These are phyloP conservation scores for Zaprionus obscuricornis DNA, from an alignment of 2,888 invertebrate species.

Conservation along the genomic window DNA sequence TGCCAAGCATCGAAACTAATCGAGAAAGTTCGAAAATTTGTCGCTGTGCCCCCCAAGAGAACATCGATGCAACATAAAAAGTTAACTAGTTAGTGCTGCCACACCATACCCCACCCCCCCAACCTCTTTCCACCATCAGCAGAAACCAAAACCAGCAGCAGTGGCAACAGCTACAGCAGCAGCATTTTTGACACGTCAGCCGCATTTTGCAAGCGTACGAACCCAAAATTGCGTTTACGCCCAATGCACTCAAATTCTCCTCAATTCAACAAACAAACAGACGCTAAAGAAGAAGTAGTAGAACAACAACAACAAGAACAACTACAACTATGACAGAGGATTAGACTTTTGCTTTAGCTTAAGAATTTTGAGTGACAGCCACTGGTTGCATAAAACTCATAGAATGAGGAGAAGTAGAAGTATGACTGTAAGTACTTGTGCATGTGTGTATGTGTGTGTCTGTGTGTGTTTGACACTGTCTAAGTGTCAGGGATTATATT, in stretches of 20 bases:
- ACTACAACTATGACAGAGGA: constrained; percentile 14
- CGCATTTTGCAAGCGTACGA: constrained; percentile 21
- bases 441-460: neutral
- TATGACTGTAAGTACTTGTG: too few species aligned
- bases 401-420: too few species aligned
- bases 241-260: constrained; percentile 22
- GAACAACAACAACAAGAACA: constrained; percentile 4
- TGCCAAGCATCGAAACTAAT: constrained; percentile 71
- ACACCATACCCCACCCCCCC: neutral
- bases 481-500: constrained; percentile 76
- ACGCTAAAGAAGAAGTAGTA: neutral
- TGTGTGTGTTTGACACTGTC: constrained; percentile 25
- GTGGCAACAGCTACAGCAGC: constrained; percentile 19
- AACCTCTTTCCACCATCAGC: too few species aligned
- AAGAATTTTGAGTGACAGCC: constrained; percentile 44
- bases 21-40: constrained; percentile 79
- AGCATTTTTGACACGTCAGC: constrained; percentile 45
- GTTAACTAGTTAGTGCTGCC: constrained; percentile 56
- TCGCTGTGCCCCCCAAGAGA: constrained; percentile 27
- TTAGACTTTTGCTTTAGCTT: constrained; percentile 45
- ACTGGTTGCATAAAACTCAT: too few species aligned
- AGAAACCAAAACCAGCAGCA: too few species aligned
- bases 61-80: constrained; percentile 61
- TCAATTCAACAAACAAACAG: too few species aligned
- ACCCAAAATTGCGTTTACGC: constrained; percentile 61